A percentile compares a stretch with the other conserved stretches of the same genome.
Evolutionary conservation across 2,113 vertebrate species (phyloP).

Genomic region (Nipponia nippon): DNA sequence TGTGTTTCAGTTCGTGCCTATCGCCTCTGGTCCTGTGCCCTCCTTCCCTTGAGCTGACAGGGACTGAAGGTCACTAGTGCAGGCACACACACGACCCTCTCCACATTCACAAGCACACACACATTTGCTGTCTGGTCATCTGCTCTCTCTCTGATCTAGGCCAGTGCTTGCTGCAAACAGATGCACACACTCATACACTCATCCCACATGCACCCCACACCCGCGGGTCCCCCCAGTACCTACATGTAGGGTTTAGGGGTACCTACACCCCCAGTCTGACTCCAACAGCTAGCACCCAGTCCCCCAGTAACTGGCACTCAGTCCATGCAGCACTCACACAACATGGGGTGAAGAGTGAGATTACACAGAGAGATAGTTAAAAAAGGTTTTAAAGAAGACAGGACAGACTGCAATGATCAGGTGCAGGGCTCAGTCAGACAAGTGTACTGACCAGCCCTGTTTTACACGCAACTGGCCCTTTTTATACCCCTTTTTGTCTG

Average conservation of each 20-base stretch:
- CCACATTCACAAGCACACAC: neutral
- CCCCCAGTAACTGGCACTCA: neutral
- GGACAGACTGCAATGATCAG: neutral
- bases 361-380: neutral
- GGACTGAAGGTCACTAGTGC: neutral
- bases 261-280: neutral
- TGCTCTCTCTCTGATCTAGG: neutral
- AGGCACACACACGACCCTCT: neutral
- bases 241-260: neutral
- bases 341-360: neutral
- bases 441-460: rapidly evolving
- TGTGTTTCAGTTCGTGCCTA: neutral
- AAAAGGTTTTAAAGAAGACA: neutral
- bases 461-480: neutral
- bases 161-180: neutral
- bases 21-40: neutral
- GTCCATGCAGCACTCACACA: neutral
- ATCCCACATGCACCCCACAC: neutral
- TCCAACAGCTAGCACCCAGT: neutral
- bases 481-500: neutral
- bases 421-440: neutral
- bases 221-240: rapidly evolving
- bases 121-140: neutral
- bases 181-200: neutral
- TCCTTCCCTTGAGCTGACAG: neutral